phyloP scores from a whole-genome alignment of 1,140 invertebrate genomes.

The Teleopsis dalmanni region DNA sequence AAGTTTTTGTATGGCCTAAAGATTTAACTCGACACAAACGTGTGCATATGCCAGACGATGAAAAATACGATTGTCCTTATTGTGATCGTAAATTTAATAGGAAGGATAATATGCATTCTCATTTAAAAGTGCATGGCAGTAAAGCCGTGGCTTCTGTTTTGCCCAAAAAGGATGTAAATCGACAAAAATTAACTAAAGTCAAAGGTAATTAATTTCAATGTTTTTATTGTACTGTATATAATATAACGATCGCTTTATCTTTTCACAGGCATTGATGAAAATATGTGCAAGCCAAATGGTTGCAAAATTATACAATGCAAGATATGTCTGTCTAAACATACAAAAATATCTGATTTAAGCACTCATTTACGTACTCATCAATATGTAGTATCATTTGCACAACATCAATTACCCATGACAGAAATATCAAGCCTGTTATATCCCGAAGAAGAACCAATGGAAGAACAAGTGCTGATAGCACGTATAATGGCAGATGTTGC shows the following conservation, averaged over 20 bases:
- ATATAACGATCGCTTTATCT: background rate
- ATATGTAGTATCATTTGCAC: conserved; percentile 10
- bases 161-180: background rate
- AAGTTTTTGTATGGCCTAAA: conserved; percentile 48
- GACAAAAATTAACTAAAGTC: background rate
- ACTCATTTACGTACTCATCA: conserved; percentile 23
- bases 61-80: conserved; percentile 46
- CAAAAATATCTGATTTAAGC: conserved; percentile 29
- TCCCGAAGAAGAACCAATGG: conserved; percentile 18
- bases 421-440: conserved; percentile 19
- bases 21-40: conserved; percentile 47
- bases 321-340: conserved; percentile 32
- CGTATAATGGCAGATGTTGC: conserved; percentile 24
- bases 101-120: conserved; percentile 45
- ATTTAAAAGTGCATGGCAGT: conserved; percentile 24
- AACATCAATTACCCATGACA: conserved; percentile 7
- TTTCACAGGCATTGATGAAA: conserved; percentile 7
- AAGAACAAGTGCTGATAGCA: conserved; percentile 14
- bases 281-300: conserved; percentile 26
- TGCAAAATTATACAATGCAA: conserved; percentile 36
- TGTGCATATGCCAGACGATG: conserved; percentile 44
- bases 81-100: conserved; percentile 50
- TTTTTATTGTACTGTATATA: background rate
- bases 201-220: background rate
- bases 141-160: background rate